Percentiles rank a stretch among this genome's conserved stretches.
Evolutionary conservation across 2,797 vertebrate species (phyloP).

Genomic region (Heliangelus exortis): DNA sequence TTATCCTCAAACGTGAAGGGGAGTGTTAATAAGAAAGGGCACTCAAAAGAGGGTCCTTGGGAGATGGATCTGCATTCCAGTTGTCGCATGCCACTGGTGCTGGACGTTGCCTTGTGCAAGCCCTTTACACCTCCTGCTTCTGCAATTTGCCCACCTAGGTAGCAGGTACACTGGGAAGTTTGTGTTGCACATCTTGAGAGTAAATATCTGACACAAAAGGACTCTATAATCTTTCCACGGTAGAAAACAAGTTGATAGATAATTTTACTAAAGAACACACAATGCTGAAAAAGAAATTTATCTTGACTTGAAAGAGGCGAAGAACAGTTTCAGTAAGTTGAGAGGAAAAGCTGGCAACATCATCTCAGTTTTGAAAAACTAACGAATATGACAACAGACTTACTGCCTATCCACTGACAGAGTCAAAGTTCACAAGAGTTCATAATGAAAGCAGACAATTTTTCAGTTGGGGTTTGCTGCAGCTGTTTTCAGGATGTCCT

Average conservation of each 20-base stretch:
- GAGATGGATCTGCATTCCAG: background rate
- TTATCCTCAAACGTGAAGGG: background rate
- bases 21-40: background rate
- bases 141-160: background rate
- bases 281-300: background rate
- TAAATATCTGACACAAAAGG: background rate
- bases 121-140: background rate
- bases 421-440: background rate
- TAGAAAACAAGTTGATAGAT: background rate
- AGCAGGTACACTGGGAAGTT: background rate
- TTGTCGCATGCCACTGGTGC: background rate
- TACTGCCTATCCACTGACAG: background rate
- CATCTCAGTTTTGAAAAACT: background rate
- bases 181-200: background rate
- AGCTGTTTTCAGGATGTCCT: background rate
- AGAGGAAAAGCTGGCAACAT: background rate
- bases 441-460: background rate
- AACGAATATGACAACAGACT: background rate
- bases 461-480: constrained; percentile 64
- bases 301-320: background rate
- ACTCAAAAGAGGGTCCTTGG: background rate
- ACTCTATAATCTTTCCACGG: background rate
- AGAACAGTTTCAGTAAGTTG: background rate
- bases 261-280: background rate
- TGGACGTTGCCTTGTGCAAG: background rate